Percentiles rank a stretch among this genome's conserved stretches.
Conservation (phyloP, 2,113 vertebrate genomes). For the Brachypteracias leptosomus region DNA sequence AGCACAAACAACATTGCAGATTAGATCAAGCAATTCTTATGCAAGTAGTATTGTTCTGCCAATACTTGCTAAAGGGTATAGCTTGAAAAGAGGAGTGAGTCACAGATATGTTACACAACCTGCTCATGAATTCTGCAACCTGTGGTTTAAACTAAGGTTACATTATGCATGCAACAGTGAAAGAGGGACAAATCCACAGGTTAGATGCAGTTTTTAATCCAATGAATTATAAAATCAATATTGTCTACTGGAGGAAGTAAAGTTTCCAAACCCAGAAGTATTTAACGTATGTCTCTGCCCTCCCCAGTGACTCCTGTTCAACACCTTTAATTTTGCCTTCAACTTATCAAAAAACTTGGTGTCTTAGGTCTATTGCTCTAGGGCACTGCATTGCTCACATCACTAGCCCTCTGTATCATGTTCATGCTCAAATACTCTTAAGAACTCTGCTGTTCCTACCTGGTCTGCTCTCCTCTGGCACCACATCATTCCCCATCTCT, state of each 20-base stretch:
- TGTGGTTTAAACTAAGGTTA: slow-evolving; percentile 55
- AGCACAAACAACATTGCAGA: slow-evolving; percentile 45
- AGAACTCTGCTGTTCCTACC: not conserved
- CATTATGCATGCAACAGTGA: not conserved
- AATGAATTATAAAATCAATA: not conserved
- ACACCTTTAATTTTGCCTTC: not conserved
- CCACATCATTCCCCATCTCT: not conserved
- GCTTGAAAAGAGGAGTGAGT: not conserved
- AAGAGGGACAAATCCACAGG: not conserved
- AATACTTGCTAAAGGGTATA: slow-evolving; percentile 20
- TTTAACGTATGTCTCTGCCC: not conserved
- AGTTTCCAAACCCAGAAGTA: not conserved
- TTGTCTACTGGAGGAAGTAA: not conserved
- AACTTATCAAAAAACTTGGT: not conserved
- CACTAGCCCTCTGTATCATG: not conserved
- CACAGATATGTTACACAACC: not conserved
- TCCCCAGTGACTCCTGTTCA: not conserved
- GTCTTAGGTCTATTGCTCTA: not conserved
- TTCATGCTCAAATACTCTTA: not conserved
- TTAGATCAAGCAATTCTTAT: slow-evolving; percentile 62
- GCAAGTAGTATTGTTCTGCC: slow-evolving; percentile 34
- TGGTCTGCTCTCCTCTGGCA: not conserved
- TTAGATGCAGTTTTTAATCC: not conserved
- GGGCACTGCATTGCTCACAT: not conserved
- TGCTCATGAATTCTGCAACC: slow-evolving; percentile 4